Conservation (phyloP, 2,888 invertebrate species). For the Erannis defoliaria region DNA sequence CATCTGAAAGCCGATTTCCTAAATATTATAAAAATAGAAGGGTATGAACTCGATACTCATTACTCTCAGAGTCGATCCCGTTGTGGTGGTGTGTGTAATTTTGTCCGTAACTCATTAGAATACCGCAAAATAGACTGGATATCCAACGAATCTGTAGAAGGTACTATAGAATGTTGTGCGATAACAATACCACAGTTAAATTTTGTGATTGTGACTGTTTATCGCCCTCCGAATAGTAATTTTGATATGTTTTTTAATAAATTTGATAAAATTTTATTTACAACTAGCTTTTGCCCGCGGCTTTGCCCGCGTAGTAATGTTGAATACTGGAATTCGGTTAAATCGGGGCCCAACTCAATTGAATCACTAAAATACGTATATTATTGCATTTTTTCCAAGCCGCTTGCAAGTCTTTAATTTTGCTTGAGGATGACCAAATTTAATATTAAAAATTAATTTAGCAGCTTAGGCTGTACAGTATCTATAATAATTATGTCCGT, state of each 20-base stretch:
- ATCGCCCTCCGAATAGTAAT: background rate
- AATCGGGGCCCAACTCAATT: too few relatives aligned
- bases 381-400: too few relatives aligned
- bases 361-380: too few relatives aligned
- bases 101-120: background rate
- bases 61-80: background rate
- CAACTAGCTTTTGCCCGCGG: too few relatives aligned
- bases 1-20: background rate
- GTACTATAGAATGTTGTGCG: background rate
- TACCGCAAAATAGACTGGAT: background rate
- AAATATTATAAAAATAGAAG: background rate
- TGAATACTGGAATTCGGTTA: too few relatives aligned
- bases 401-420: too few relatives aligned
- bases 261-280: background rate
- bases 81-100: background rate
- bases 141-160: background rate
- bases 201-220: background rate
- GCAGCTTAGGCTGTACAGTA: too few relatives aligned
- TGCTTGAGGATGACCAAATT: too few relatives aligned
- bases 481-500: too few relatives aligned
- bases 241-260: background rate
- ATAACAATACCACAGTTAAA: background rate
- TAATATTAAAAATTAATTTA: too few relatives aligned
- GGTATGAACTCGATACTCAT: background rate
- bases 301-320: too few relatives aligned